phyloP scores from a whole-genome alignment of 2,797 vertebrate genomes.

The Etheostoma nigrum region DNA sequence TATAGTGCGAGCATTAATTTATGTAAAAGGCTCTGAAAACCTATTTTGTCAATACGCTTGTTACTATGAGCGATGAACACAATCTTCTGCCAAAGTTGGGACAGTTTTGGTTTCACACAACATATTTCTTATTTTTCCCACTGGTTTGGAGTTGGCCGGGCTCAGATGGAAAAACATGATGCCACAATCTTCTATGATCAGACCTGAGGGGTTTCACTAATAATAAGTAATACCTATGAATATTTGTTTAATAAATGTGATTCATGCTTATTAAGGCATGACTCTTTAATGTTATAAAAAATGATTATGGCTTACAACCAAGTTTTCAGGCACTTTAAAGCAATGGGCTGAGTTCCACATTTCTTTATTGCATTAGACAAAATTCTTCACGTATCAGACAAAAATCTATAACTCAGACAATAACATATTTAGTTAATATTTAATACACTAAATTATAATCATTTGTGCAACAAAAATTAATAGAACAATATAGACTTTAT shows the following conservation, averaged over 20 bases:
- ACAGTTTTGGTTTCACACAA: slow-evolving; percentile 10
- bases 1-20: not conserved
- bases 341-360: not conserved
- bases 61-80: not conserved
- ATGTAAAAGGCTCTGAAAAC: not conserved
- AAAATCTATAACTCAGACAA: not conserved
- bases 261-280: not conserved
- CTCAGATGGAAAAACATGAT: not conserved
- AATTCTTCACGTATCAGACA: not conserved
- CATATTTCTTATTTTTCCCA: not conserved
- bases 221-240: not conserved
- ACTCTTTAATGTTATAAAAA: not conserved
- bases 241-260: not conserved
- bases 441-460: not conserved
- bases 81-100: not conserved
- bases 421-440: not conserved
- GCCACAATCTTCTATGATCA: no score
- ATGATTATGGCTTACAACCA: not conserved
- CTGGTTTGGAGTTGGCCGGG: not conserved
- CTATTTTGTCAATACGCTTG: not conserved
- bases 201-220: not conserved
- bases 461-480: not conserved
- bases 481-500: not conserved
- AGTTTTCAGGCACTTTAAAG: not conserved
- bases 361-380: not conserved